Conservation (phyloP, 2,797 vertebrate species). For the Sebastiscus albofasciatus region DNA sequence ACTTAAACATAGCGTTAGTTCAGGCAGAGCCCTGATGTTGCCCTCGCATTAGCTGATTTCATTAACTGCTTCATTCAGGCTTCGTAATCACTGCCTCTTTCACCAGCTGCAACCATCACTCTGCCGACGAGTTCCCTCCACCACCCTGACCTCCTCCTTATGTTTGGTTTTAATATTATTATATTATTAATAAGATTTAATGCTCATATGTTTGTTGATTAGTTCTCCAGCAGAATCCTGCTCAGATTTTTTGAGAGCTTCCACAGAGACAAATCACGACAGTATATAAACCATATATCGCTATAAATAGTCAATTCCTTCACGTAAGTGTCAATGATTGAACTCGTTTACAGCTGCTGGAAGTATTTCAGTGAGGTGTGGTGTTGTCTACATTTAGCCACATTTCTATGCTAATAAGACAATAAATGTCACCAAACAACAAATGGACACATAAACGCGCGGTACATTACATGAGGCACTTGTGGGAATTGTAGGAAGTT, state of each 20-base stretch:
- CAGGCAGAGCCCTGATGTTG: neutral
- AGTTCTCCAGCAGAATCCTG: neutral
- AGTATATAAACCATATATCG: neutral
- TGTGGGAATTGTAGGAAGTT: neutral
- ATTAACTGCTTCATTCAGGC: neutral
- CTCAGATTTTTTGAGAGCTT: neutral
- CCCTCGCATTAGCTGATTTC: neutral
- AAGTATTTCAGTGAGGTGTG: neutral
- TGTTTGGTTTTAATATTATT: neutral
- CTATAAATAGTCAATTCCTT: neutral
- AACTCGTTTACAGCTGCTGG: neutral
- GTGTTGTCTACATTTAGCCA: neutral
- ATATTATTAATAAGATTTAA: neutral
- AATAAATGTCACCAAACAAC: neutral
- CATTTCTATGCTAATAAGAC: neutral
- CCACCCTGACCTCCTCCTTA: neutral
- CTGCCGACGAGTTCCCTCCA: neutral
- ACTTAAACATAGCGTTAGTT: neutral
- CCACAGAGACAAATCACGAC: neutral
- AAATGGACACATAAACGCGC: neutral
- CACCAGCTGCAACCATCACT: neutral
- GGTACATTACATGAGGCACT: neutral
- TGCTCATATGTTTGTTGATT: neutral
- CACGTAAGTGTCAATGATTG: neutral
- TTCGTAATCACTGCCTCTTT: neutral